A percentile compares a stretch with the other conserved stretches of the same genome.
Conservation (phyloP, 2,113 vertebrate species). For the Planiliza haematocheilus region DNA sequence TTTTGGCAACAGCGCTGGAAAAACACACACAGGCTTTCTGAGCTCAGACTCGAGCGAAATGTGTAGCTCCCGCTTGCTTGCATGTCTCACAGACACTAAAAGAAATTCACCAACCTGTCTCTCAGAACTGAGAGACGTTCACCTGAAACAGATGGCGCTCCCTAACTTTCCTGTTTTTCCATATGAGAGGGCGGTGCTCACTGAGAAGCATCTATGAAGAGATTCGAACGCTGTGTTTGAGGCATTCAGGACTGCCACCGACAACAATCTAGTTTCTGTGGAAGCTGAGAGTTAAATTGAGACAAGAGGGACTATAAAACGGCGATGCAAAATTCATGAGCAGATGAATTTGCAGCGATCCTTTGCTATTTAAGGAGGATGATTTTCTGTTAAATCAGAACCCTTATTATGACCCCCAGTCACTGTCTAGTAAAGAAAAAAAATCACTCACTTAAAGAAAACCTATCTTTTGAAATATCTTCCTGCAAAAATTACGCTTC, state of each 20-base stretch:
- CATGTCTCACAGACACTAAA: conserved; percentile 34
- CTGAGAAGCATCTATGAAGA: not conserved
- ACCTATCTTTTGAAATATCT: not conserved
- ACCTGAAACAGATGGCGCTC: conserved; percentile 47
- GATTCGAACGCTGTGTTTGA: not conserved
- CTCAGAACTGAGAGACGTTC: conserved; percentile 33
- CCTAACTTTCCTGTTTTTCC: conserved; percentile 27
- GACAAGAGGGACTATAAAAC: not conserved
- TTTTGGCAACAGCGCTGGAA: conserved; percentile 75
- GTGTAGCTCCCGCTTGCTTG: conserved; percentile 1
- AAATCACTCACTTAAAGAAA: not conserved
- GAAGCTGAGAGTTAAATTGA: not conserved
- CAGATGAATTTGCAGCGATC: not conserved
- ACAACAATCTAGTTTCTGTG: not conserved
- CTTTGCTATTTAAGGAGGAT: not conserved
- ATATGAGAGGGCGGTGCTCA: not conserved
- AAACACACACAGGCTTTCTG: conserved; percentile 32
- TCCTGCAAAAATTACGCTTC: not conserved
- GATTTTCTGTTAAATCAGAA: not conserved
- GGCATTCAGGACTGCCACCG: not conserved
- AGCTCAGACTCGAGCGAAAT: conserved; percentile 21
- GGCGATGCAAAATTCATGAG: conserved; percentile 1
- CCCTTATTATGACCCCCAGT: not conserved
- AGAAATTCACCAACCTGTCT: conserved; percentile 26
- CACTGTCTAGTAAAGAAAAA: not conserved